Evolutionary conservation across 2,797 vertebrate species (phyloP).

Genomic region (Pyrrhura leucotis): DNA sequence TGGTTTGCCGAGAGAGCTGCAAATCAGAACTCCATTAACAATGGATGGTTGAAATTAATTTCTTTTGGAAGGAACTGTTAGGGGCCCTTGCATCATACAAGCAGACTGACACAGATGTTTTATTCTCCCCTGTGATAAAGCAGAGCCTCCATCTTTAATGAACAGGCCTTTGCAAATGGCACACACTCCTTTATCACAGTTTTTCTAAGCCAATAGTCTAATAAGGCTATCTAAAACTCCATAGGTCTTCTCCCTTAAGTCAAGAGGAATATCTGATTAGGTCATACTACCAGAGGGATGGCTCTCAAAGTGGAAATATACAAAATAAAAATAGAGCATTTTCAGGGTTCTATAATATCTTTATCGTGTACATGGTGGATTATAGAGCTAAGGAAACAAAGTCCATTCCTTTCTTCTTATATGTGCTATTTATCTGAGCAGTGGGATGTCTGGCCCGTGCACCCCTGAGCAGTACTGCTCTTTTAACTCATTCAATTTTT

Average conservation of each 20-base stretch:
- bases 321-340: not conserved
- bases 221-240: not conserved
- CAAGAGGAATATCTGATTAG: not conserved
- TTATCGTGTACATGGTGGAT: not conserved
- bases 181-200: not conserved
- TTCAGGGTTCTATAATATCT: not conserved
- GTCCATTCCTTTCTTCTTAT: not conserved
- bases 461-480: not conserved
- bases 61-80: not conserved
- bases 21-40: not conserved
- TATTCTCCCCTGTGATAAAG: not conserved
- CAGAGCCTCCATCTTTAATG: not conserved
- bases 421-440: not conserved
- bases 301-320: not conserved
- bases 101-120: not conserved
- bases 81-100: rapidly evolving
- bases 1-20: not conserved
- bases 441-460: not conserved
- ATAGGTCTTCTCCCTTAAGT: not conserved
- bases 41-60: not conserved
- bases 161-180: not conserved
- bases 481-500: not conserved
- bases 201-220: not conserved
- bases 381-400: not conserved
- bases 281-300: not conserved